Conservation (phyloP, 2,113 vertebrate genomes). For the Datnioides undecimradiatus region DNA sequence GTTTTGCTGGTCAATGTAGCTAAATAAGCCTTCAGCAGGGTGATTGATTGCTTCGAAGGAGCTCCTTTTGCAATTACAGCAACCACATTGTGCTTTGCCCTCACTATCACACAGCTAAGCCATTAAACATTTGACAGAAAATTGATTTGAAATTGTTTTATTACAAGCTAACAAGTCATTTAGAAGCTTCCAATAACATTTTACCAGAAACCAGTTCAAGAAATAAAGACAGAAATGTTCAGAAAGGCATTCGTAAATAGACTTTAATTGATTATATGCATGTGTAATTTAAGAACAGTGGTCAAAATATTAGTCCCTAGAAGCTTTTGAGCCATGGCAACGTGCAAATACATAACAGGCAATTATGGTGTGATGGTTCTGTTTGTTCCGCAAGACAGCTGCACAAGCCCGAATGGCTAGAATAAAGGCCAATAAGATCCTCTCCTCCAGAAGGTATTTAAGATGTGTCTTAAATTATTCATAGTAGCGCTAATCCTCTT, state of each 20-base stretch:
- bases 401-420: conserved; percentile 33
- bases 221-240: background rate
- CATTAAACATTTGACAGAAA: conserved; percentile 29
- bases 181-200: background rate
- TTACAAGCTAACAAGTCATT: background rate
- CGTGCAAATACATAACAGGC: conserved; percentile 41
- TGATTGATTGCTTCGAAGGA: conserved; percentile 29
- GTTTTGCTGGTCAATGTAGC: background rate
- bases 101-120: conserved; percentile 1
- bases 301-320: background rate
- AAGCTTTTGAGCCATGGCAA: conserved; percentile 8
- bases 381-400: conserved; percentile 60
- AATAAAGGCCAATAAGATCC: conserved; percentile 35
- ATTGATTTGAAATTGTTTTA: conserved; percentile 41
- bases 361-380: conserved; percentile 39
- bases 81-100: background rate
- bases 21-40: background rate
- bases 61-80: conserved; percentile 31
- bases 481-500: conserved; percentile 71
- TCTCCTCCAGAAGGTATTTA: conserved; percentile 67
- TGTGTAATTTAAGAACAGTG: background rate
- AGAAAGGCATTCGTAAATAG: background rate
- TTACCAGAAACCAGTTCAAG: background rate
- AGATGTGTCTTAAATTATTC: conserved; percentile 76
- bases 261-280: conserved; percentile 14